Percentiles rank a stretch among this genome's conserved stretches.
These are phyloP conservation scores for Linnaemya vulpina DNA, from an alignment of 2,888 invertebrate species.

Conservation along the genomic window DNA sequence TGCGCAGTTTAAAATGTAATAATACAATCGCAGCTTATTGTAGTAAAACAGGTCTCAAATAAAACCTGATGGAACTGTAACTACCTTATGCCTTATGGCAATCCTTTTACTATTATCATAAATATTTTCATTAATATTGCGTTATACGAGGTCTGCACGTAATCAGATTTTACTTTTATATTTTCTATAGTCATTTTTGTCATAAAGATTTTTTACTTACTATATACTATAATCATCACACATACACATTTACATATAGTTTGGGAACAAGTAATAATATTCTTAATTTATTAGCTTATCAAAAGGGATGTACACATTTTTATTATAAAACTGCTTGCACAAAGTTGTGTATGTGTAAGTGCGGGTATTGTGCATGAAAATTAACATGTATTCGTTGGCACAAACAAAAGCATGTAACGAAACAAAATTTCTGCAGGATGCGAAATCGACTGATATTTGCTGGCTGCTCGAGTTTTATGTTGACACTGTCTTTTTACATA, in stretches of 20 bases:
- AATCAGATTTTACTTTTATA: constrained; percentile 46
- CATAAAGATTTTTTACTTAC: neutral
- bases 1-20: no score
- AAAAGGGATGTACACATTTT: constrained; percentile 63
- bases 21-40: no score
- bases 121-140: constrained; percentile 58
- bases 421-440: constrained; percentile 32
- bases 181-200: neutral
- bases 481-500: constrained; percentile 29
- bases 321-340: constrained; percentile 36
- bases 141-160: constrained; percentile 45
- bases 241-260: constrained; percentile 5
- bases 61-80: constrained; percentile 24
- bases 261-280: constrained; percentile 57
- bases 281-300: constrained; percentile 67
- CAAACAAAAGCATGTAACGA: neutral
- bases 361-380: constrained; percentile 7
- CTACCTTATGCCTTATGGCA: neutral
- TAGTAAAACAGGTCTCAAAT: no score
- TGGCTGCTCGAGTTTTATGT: constrained; percentile 44
- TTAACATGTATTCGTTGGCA: neutral
- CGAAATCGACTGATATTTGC: constrained; percentile 61
- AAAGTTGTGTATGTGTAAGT: neutral
- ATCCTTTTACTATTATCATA: constrained; percentile 50
- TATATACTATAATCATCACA: neutral